phyloP scores from a whole-genome alignment of 2,797 vertebrate species.

The Acestrorhynchus altus region DNA sequence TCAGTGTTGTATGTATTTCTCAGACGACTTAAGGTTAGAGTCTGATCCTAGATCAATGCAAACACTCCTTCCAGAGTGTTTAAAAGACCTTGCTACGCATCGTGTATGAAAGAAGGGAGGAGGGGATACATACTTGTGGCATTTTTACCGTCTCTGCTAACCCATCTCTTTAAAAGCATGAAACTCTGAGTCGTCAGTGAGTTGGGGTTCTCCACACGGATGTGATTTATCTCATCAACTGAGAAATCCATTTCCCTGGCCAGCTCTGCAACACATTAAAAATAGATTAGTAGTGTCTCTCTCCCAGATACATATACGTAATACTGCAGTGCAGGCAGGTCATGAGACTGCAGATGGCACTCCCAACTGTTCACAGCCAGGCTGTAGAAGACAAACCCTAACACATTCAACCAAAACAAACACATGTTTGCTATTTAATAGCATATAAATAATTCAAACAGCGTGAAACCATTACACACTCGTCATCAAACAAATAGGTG shows the following conservation, averaged over 20 bases:
- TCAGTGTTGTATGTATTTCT: neutral
- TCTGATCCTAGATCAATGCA: neutral
- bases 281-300: conserved; percentile 63
- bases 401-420: neutral
- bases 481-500: too few relatives aligned
- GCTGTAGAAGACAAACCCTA: neutral
- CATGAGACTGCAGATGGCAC: conserved; percentile 71
- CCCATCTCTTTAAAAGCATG: conserved; percentile 99
- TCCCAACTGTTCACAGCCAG: conserved; percentile 56
- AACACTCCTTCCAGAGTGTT: neutral
- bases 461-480: conserved; percentile 20
- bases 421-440: neutral
- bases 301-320: conserved; percentile 41
- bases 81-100: neutral
- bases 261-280: conserved; percentile 88
- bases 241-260: conserved; percentile 99
- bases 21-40: neutral
- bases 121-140: conserved; percentile 92
- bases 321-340: conserved; percentile 74
- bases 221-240: conserved; percentile 98
- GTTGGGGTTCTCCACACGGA: conserved; percentile 98
- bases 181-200: conserved; percentile 98
- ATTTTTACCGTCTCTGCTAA: conserved; percentile 97
- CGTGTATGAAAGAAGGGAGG: neutral
- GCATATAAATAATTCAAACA: conserved; percentile 57